These are phyloP conservation scores for Anoncus sp. DNA, from an alignment of 2,888 invertebrate genomes.

Conservation along the genomic window DNA sequence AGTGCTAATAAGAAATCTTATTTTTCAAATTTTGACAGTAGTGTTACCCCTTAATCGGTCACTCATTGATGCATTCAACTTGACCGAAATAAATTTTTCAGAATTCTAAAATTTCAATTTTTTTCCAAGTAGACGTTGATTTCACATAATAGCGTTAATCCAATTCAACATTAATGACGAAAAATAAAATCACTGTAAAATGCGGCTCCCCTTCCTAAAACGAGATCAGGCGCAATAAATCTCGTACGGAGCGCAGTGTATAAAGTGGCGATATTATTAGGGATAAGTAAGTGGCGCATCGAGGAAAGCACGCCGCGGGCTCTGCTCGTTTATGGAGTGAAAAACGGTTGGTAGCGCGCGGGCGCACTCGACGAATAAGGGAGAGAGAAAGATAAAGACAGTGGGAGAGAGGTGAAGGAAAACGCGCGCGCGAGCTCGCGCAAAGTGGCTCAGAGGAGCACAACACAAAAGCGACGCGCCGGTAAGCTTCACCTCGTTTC, in stretches of 20 bases:
- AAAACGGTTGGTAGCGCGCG: slow-evolving; percentile 35
- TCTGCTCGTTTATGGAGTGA: slow-evolving; percentile 23
- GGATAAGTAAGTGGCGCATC: slow-evolving; percentile 51
- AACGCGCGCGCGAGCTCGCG: slow-evolving; percentile 40
- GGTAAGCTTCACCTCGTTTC: slow-evolving; percentile 81
- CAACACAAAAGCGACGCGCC: slow-evolving; percentile 61
- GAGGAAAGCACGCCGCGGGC: slow-evolving; percentile 50
- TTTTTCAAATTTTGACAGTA: too few species aligned
- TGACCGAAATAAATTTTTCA: too few species aligned
- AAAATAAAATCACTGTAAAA: slow-evolving; percentile 3
- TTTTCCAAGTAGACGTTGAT: background rate
- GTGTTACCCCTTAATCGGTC: too few species aligned
- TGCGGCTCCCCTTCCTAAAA: slow-evolving; percentile 15
- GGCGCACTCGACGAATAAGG: slow-evolving; percentile 29
- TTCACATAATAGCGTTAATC: background rate
- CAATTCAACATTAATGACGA: background rate
- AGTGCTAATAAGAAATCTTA: too few species aligned
- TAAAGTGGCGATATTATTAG: slow-evolving; percentile 52
- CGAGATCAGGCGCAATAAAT: slow-evolving; percentile 37
- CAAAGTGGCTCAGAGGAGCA: slow-evolving; percentile 52
- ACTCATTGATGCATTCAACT: too few species aligned
- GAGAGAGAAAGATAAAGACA: slow-evolving; percentile 22
- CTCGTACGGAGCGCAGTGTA: slow-evolving; percentile 32
- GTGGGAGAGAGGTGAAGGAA: slow-evolving; percentile 32
- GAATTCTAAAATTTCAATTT: too few species aligned